Conservation (phyloP, 1,140 invertebrate species). For the Brachionus paranguensis region DNA sequence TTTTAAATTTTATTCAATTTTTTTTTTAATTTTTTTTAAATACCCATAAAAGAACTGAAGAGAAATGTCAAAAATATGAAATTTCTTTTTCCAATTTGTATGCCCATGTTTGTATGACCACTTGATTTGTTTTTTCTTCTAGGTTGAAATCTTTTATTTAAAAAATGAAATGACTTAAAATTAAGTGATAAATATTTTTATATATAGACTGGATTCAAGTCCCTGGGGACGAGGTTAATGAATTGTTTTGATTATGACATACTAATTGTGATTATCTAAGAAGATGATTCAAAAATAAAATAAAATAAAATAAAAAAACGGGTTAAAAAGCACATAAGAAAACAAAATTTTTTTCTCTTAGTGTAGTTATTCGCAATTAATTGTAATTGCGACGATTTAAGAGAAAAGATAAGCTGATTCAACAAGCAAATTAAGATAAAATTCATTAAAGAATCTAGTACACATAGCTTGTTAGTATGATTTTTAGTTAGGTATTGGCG, state of each 20-base stretch:
- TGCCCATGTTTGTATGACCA: neutral
- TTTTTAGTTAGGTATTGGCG: slow-evolving; percentile 22
- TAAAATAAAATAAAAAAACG: neutral
- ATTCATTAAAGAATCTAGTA: neutral
- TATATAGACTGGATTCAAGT: neutral
- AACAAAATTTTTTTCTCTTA: slow-evolving; percentile 30
- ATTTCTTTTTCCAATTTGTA: neutral
- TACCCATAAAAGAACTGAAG: neutral
- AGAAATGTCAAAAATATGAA: neutral
- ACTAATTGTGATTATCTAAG: slow-evolving; percentile 23
- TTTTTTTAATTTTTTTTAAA: neutral
- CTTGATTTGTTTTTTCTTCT: neutral
- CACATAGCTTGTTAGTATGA: slow-evolving; percentile 14
- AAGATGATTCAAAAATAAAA: neutral
- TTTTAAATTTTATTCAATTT: neutral
- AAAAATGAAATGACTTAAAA: neutral
- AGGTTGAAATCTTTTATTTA: neutral
- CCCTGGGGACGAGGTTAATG: neutral
- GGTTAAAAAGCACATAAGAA: slow-evolving; percentile 25
- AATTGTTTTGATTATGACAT: neutral
- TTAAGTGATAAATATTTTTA: slow-evolving; percentile 14
- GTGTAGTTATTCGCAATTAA: slow-evolving; percentile 34
- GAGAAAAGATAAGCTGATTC: slow-evolving; percentile 13
- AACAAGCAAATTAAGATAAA: neutral
- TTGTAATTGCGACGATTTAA: neutral